These are phyloP conservation scores for Pogonocichla stellata DNA, from an alignment of 2,113 vertebrate species.

Conservation along the genomic window DNA sequence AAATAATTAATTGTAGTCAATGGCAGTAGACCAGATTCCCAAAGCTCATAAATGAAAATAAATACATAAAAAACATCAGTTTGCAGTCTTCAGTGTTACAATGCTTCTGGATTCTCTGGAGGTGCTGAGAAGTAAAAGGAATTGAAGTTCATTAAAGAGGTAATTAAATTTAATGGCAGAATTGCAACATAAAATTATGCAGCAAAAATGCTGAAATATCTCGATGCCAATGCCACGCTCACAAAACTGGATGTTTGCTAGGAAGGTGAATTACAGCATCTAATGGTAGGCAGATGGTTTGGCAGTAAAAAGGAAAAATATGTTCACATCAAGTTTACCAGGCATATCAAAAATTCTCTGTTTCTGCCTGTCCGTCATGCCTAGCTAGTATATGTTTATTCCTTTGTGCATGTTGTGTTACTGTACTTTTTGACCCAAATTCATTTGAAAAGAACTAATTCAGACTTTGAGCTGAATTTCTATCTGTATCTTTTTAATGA, in stretches of 20 bases:
- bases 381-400: neutral
- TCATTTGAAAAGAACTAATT: neutral
- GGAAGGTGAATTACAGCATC: neutral
- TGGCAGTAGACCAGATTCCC: neutral
- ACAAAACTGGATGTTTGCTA: neutral
- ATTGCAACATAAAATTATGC: neutral
- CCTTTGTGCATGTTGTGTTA: neutral
- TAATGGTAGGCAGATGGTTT: neutral
- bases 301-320: neutral
- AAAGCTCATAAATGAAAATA: neutral
- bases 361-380: neutral
- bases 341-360: neutral
- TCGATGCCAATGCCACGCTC: neutral
- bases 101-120: neutral
- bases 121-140: neutral
- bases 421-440: neutral
- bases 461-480: neutral
- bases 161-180: neutral
- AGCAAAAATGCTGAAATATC: neutral
- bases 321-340: neutral
- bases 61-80: neutral
- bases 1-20: neutral
- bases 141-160: neutral
- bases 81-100: neutral
- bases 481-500: neutral